Percentiles rank a stretch among this genome's conserved stretches.
These are phyloP conservation scores for Notothenia rossii DNA, from an alignment of 2,113 vertebrate species.

Conservation along the genomic window DNA sequence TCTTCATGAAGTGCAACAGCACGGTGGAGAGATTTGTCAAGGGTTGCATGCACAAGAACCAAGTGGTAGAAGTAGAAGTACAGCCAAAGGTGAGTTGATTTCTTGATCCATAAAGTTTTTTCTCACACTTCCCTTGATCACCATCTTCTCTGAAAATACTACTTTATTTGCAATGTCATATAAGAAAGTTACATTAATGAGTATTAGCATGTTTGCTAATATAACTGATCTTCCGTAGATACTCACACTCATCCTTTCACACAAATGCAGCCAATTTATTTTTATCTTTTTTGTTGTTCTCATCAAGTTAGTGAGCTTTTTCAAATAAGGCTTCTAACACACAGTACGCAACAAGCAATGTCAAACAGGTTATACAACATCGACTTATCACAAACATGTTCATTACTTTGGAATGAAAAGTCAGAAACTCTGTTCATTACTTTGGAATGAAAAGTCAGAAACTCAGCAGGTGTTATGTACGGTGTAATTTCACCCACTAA, in stretches of 20 bases:
- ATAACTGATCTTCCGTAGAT: constrained; percentile 13
- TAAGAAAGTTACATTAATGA: constrained; percentile 13
- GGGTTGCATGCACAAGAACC: constrained; percentile 90
- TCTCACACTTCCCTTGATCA: constrained; percentile 4
- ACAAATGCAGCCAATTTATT: constrained; percentile 10
- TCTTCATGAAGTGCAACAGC: constrained; percentile 98
- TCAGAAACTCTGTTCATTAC: constrained; percentile 6
- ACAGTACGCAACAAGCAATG: constrained; percentile 1
- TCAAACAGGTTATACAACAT: neutral
- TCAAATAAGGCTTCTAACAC: constrained; percentile 6
- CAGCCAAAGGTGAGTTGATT: constrained; percentile 92
- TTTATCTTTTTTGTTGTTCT: constrained; percentile 28
- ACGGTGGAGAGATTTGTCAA: constrained; percentile 91
- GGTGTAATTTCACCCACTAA: constrained; percentile 17
- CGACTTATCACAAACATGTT: neutral
- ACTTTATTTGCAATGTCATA: constrained; percentile 1
- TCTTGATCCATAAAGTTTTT: neutral
- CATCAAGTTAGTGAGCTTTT: constrained; percentile 18
- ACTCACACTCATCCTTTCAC: constrained; percentile 38
- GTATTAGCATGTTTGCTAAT: constrained; percentile 14
- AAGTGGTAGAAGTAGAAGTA: constrained; percentile 94
- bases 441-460: constrained; percentile 12
- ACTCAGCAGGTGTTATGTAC: neutral
- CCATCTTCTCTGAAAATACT: constrained; percentile 16
- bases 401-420: constrained; percentile 14